A percentile compares a stretch with the other conserved stretches of the same genome.
These are phyloP conservation scores for Anolis apletophallus DNA, from an alignment of 2,797 vertebrate species.

Conservation along the genomic window DNA sequence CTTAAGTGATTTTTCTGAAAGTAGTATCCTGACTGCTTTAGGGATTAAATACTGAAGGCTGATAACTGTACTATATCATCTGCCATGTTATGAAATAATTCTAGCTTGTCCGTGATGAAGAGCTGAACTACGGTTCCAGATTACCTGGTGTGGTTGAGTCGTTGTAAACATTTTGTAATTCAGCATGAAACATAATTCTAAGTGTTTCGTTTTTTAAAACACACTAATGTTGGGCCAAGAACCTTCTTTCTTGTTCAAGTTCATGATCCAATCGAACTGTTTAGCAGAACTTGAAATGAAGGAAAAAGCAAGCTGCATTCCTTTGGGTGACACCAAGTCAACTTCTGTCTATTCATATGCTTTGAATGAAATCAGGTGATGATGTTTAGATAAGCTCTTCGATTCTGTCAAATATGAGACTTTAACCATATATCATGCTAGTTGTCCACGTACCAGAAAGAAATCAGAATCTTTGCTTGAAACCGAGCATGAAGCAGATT, in stretches of 20 bases:
- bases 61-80: background rate
- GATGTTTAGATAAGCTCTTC: conserved; percentile 44
- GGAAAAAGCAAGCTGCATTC: background rate
- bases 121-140: background rate
- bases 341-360: conserved; percentile 34
- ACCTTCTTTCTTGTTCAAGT: background rate
- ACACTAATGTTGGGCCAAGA: background rate
- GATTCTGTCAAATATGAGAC: conserved; percentile 71
- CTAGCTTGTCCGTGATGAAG: background rate
- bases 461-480: conserved; percentile 47
- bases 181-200: background rate
- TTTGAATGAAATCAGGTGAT: conserved; percentile 38
- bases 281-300: background rate
- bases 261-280: background rate
- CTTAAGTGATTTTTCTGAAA: background rate
- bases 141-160: background rate
- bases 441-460: conserved; percentile 40
- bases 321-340: conserved; percentile 57
- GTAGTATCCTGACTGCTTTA: background rate
- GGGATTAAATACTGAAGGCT: background rate
- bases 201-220: background rate
- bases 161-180: background rate
- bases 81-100: background rate
- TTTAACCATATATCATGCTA: conserved; percentile 37
- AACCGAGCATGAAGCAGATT: conserved; percentile 32